Evolutionary conservation across 1,140 invertebrate genomes (phyloP), one percentile per base, ranked within the genome.

Genomic region (Anastrepha obliqua): DNA sequence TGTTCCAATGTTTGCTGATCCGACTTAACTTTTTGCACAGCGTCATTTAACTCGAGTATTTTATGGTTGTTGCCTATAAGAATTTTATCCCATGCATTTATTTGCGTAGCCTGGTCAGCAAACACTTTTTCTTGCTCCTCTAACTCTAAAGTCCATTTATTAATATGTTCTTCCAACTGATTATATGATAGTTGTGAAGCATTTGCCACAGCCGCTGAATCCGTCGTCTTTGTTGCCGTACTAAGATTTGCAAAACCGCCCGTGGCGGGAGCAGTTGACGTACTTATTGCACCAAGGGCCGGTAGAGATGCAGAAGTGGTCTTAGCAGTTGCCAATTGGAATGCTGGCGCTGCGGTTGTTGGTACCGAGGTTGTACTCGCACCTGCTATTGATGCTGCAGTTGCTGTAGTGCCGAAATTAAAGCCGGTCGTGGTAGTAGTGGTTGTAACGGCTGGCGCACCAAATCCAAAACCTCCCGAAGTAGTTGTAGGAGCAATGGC

Each of bases 41-140:
- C 96, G 90, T 97, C 95, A 93, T 98, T 98, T 1, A 99, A 93
- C 88, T 96, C 95, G 4, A 98, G 95, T 90, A 99, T 98, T 95
- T 98, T 98, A 90, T 98, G 97, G 20, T 97, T 98, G 94, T 99
- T 99, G 13, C 96, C 95, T 81, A 98, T 97, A 1, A 99, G 94
- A 4, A 98, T 94, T 90, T 96, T 95, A 92, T 99, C 98, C 98
- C 98, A 99, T 8, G 97, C 96, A 93, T 99, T 99, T 20, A 99
- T 96, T 94, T 99, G 97, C 11, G 97, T 97, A 2, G 98, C 98
- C 94, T 99, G 98, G 92, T 98, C 97, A 62, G 98, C 96, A 93
- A 99, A 99, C 2, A 96, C 95, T 92, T 97, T 98, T 91, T 99
- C 98, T 91, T 99, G 98, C 89, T 99, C 97, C 90, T 98, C 97